phyloP scores from a whole-genome alignment of 2,113 vertebrate species.

The Myotis davidii region DNA sequence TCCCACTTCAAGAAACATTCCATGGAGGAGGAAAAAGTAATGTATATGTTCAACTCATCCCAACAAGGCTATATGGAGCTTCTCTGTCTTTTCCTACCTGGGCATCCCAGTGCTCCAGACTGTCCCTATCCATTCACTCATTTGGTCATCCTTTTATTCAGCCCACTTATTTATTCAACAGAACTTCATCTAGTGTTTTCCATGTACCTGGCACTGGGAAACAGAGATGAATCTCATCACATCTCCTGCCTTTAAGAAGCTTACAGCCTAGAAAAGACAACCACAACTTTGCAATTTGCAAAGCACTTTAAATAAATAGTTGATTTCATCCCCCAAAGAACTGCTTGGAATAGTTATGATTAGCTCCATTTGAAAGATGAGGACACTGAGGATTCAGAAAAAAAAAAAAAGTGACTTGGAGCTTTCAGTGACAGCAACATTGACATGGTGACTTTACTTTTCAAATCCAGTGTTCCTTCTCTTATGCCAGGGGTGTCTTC shows the following conservation, averaged over 20 bases:
- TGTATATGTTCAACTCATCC: background rate
- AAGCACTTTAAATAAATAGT: background rate
- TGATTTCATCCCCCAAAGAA: background rate
- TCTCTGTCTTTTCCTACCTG: background rate
- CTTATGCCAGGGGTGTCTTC: background rate
- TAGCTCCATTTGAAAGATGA: background rate
- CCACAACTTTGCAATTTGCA: background rate
- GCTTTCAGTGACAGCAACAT: background rate
- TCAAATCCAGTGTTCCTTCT: background rate
- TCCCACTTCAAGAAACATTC: background rate
- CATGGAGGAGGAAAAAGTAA: background rate
- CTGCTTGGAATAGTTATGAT: background rate
- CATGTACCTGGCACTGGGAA: background rate
- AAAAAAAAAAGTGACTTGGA: conserved; percentile 12
- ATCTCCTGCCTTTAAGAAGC: background rate
- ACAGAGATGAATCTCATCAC: background rate
- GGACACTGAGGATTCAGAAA: background rate
- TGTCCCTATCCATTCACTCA: background rate
- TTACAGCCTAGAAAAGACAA: background rate
- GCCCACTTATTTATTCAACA: background rate
- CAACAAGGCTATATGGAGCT: background rate
- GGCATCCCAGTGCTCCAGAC: background rate
- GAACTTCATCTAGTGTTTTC: background rate
- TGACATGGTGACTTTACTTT: background rate
- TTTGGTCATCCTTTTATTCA: background rate